These are phyloP conservation scores for Drosophila suzukii DNA, from an alignment of 1,140 invertebrate species.

Conservation along the genomic window DNA sequence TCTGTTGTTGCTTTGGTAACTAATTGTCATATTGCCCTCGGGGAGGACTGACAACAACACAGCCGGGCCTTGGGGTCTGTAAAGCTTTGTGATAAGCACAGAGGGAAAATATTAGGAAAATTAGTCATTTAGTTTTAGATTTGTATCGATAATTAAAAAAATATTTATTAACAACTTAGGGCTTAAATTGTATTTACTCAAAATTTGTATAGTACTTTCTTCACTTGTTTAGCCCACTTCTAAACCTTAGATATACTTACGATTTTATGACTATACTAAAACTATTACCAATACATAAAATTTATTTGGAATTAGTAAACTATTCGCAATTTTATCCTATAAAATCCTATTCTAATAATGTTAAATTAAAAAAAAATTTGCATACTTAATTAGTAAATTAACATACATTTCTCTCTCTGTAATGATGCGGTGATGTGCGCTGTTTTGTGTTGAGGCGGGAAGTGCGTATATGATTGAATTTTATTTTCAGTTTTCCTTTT, in stretches of 20 bases:
- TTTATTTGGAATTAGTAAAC: too few relatives aligned
- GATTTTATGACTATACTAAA: too few relatives aligned
- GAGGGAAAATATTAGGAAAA: slow-evolving; percentile 16
- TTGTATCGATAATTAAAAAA: neutral
- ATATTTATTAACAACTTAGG: too few relatives aligned
- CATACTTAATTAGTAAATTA: neutral
- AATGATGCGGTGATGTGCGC: neutral
- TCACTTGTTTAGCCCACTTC: too few relatives aligned
- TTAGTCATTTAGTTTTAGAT: slow-evolving; percentile 2
- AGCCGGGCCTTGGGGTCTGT: slow-evolving; percentile 13
- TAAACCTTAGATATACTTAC: neutral
- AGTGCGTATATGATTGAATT: slow-evolving; percentile 76
- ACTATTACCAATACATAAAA: too few relatives aligned
- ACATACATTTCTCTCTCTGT: neutral
- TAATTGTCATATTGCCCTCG: slow-evolving; percentile 80
- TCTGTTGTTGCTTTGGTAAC: slow-evolving; percentile 82
- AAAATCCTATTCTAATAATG: too few relatives aligned
- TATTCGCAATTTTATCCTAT: too few relatives aligned
- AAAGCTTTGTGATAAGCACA: slow-evolving; percentile 26
- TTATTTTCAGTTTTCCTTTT: slow-evolving; percentile 39
- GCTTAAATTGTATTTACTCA: too few relatives aligned
- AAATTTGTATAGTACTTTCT: too few relatives aligned
- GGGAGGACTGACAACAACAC: slow-evolving; percentile 64
- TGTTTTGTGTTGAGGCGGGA: slow-evolving; percentile 13
- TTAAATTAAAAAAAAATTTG: too few relatives aligned